Evolutionary conservation across 2,113 vertebrate species (phyloP).

Genomic region (Micronisus gabar): DNA sequence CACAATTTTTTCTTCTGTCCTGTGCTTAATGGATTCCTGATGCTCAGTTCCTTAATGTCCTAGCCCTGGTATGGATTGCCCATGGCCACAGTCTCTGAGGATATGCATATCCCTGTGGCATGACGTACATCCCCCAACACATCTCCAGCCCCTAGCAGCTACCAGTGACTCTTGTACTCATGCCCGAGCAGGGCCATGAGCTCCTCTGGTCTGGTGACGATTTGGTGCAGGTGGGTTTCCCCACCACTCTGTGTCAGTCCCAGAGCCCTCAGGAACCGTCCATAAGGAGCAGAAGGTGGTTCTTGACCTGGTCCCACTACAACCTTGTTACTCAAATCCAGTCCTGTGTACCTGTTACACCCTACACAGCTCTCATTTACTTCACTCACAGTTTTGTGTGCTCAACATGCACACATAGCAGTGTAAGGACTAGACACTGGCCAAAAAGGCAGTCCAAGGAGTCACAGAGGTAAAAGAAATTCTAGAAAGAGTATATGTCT

Average conservation of each 20-base stretch:
- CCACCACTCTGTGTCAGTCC: too few species aligned
- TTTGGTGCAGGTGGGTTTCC: background rate
- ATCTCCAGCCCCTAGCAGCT: background rate
- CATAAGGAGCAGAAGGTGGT: background rate
- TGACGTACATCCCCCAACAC: fast-evolving
- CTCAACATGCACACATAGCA: background rate
- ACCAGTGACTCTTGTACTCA: too few species aligned
- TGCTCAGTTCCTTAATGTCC: background rate
- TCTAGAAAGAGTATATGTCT: background rate
- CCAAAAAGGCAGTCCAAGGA: background rate
- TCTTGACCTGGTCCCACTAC: background rate
- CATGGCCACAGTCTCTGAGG: background rate
- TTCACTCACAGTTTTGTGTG: background rate
- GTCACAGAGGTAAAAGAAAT: background rate
- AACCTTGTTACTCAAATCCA: background rate
- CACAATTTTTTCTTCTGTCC: background rate
- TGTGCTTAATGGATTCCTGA: background rate
- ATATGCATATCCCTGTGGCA: too few species aligned
- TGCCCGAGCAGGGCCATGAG: background rate
- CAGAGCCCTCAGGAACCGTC: background rate
- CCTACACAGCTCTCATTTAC: background rate
- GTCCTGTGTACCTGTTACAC: background rate
- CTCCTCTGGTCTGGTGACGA: background rate
- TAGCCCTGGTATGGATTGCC: background rate
- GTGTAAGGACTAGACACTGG: background rate